These are phyloP conservation scores for Drosophila melanica DNA, from an alignment of 1,140 invertebrate genomes.

Conservation along the genomic window DNA sequence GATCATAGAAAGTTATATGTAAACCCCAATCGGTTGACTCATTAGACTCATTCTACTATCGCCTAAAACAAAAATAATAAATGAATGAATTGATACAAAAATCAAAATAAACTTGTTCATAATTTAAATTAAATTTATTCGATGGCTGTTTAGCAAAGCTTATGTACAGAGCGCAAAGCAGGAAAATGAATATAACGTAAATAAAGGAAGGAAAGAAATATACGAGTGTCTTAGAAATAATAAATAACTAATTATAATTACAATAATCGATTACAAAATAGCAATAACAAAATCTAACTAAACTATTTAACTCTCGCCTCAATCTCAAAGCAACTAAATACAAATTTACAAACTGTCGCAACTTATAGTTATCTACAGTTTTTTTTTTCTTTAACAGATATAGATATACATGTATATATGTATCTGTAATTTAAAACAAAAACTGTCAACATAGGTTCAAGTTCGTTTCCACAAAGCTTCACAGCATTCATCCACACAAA, in stretches of 20 bases:
- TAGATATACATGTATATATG: neutral
- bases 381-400: neutral
- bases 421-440: conserved; percentile 5
- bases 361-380: conserved; percentile 13
- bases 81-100: conserved; percentile 1
- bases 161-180: conserved; percentile 59
- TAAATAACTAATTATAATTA: conserved; percentile 33
- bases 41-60: conserved; percentile 2
- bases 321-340: conserved; percentile 38
- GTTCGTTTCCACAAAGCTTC: conserved; percentile 18
- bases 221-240: conserved; percentile 16
- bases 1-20: neutral
- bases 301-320: conserved; percentile 26
- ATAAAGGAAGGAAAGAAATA: conserved; percentile 13
- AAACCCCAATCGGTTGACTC: conserved; percentile 13
- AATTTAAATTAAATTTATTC: conserved; percentile 71
- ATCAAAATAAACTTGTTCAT: conserved; percentile 3
- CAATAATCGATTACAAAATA: conserved; percentile 23
- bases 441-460: conserved; percentile 27
- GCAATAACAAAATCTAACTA: conserved; percentile 38
- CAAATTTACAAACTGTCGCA: conserved; percentile 24
- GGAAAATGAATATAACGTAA: conserved; percentile 15
- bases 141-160: conserved; percentile 62
- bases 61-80: conserved; percentile 1
- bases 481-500: too few relatives aligned